Evolutionary conservation across 2,113 vertebrate genomes (phyloP).

Genomic region (Pteropus alecto): DNA sequence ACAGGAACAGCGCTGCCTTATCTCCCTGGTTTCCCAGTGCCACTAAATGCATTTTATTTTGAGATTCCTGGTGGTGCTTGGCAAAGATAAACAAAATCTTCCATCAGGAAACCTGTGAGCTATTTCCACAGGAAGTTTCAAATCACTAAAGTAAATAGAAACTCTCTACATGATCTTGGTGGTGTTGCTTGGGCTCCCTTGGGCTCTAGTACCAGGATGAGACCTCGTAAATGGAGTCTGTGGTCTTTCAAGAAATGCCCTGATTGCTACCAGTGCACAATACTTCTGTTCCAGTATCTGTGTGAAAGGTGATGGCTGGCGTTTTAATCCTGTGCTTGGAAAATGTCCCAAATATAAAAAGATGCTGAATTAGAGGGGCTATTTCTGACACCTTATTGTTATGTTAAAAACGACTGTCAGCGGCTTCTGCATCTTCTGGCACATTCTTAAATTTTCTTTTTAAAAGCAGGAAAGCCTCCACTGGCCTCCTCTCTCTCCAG

Average conservation of each 20-base stretch:
- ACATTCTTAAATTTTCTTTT: conserved; percentile 50
- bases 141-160: conserved; percentile 99
- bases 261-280: not conserved
- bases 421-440: conserved; percentile 38
- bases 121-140: conserved; percentile 99
- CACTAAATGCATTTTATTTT: conserved; percentile 97
- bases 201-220: conserved; percentile 67
- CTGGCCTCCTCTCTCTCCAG: conserved; percentile 48
- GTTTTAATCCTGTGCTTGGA: conserved; percentile 50
- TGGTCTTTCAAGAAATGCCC: conserved; percentile 59
- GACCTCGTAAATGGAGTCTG: conserved; percentile 56
- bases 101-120: conserved; percentile 99
- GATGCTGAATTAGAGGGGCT: conserved; percentile 45
- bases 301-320: not conserved
- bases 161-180: conserved; percentile 83
- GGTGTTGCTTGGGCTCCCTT: conserved; percentile 72
- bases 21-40: conserved; percentile 89
- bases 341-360: conserved; percentile 62
- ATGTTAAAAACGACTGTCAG: conserved; percentile 56
- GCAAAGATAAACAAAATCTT: conserved; percentile 99
- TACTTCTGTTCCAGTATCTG: not conserved
- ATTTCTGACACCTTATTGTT: conserved; percentile 54
- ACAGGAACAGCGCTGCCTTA: conserved; percentile 96
- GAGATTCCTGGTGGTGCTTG: conserved; percentile 97
- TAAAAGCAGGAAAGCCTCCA: conserved; percentile 48